Conservation (phyloP, 2,888 invertebrate species). For the Thumatha senex region DNA sequence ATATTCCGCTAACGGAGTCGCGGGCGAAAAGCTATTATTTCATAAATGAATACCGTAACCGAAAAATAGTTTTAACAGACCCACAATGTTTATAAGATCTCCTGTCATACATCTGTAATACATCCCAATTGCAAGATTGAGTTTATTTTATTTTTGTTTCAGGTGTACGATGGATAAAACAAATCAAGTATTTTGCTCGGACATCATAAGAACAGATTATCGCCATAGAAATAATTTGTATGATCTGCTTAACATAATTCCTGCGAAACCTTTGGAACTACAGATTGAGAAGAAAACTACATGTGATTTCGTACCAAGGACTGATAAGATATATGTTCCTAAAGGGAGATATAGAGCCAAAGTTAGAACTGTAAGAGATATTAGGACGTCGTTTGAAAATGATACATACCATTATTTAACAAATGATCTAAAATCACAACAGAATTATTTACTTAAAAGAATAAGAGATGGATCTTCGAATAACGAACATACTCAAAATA, state of each 20-base stretch:
- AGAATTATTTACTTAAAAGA: constrained; percentile 59
- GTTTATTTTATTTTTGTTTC: constrained; percentile 26
- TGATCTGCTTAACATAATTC: constrained; percentile 52
- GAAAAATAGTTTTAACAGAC: too few relatives aligned
- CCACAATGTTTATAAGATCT: too few relatives aligned
- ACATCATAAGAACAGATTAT: constrained; percentile 52
- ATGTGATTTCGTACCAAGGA: constrained; percentile 58
- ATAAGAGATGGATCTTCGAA: constrained; percentile 58
- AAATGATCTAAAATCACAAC: constrained; percentile 60
- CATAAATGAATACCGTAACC: too few relatives aligned
- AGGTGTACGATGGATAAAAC: constrained; percentile 46
- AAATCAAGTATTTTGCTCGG: constrained; percentile 57
- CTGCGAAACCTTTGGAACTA: constrained; percentile 48
- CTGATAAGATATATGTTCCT: constrained; percentile 60
- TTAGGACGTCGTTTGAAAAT: constrained; percentile 63
- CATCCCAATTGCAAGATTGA: too few relatives aligned
- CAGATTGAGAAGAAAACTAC: constrained; percentile 26
- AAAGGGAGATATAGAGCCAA: constrained; percentile 62
- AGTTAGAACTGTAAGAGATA: constrained; percentile 69
- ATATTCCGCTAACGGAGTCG: too few relatives aligned
- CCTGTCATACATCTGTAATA: too few relatives aligned
- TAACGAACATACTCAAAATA: constrained; percentile 56
- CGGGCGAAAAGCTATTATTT: too few relatives aligned
- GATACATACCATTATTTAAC: constrained; percentile 56
- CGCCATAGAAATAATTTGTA: constrained; percentile 53